phyloP scores from a whole-genome alignment of 2,888 invertebrate genomes.

The Drymonia ruficornis region DNA sequence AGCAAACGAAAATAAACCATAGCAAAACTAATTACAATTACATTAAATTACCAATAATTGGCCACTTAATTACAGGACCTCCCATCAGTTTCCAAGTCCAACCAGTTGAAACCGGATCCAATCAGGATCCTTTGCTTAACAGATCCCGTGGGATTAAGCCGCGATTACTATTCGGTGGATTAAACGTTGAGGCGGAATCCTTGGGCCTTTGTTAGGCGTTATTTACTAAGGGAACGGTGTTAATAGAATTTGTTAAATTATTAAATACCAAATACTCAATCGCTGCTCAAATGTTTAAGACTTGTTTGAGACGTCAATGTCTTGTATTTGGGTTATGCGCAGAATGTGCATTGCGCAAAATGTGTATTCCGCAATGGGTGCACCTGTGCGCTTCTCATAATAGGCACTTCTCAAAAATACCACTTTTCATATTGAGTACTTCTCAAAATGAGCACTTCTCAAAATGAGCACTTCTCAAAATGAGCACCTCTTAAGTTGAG shows the following conservation, averaged over 20 bases:
- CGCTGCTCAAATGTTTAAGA: no score
- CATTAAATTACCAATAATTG: background rate
- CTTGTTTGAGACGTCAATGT: no score
- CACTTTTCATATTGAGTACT: no score
- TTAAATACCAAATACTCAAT: no score
- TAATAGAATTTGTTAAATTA: background rate
- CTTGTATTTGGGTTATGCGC: no score
- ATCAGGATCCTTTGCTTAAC: slow-evolving; percentile 5
- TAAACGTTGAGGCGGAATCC: background rate
- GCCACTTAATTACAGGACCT: background rate
- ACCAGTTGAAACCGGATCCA: slow-evolving; percentile 3
- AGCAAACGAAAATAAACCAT: background rate
- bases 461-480: no score
- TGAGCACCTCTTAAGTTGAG: no score
- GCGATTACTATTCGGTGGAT: background rate
- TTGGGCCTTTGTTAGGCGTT: background rate
- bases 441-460: no score
- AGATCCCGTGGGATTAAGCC: slow-evolving; percentile 2
- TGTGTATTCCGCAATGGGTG: no score
- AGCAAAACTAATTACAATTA: background rate
- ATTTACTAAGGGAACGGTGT: background rate
- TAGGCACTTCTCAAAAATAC: no score
- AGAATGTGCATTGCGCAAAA: no score
- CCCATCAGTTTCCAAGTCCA: slow-evolving; percentile 1
- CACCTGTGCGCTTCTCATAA: no score